These are phyloP conservation scores for Drosophila trichaetosa DNA, from an alignment of 2,888 invertebrate genomes.

Conservation along the genomic window DNA sequence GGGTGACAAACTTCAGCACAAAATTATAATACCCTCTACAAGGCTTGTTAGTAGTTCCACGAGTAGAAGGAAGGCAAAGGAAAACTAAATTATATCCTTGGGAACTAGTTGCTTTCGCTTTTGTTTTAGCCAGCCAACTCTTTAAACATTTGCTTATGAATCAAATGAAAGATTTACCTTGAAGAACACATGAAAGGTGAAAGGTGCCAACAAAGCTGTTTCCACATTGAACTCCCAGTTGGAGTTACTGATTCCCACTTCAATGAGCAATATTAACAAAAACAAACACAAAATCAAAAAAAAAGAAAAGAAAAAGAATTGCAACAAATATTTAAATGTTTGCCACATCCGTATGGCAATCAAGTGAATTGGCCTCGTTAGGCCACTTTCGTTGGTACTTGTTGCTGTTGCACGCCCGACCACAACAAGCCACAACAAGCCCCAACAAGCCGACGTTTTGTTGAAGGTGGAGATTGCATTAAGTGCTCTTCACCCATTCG, in stretches of 20 bases:
- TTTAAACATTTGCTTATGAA: background rate
- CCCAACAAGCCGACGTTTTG: background rate
- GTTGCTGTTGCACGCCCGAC: constrained; percentile 19
- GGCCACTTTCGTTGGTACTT: constrained; percentile 20
- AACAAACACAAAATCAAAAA: background rate
- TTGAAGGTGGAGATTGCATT: constrained; percentile 34
- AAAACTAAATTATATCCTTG: background rate
- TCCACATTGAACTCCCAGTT: background rate
- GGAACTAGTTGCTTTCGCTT: background rate
- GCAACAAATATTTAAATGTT: constrained; percentile 22
- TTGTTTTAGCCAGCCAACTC: background rate
- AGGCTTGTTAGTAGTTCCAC: background rate
- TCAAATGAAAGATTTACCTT: background rate
- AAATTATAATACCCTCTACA: too few relatives aligned
- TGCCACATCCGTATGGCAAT: constrained; percentile 23
- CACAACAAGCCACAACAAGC: constrained; percentile 11
- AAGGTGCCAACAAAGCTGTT: background rate
- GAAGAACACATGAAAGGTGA: background rate
- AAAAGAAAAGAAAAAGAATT: background rate
- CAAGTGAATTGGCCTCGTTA: constrained; percentile 43
- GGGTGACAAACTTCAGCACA: too few relatives aligned
- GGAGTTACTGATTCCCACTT: background rate
- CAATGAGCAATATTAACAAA: background rate
- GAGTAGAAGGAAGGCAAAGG: too few relatives aligned
- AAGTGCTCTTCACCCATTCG: constrained; percentile 49